Evolutionary conservation across 2,888 invertebrate genomes (phyloP).

Genomic region (Sabatieria punctata): DNA sequence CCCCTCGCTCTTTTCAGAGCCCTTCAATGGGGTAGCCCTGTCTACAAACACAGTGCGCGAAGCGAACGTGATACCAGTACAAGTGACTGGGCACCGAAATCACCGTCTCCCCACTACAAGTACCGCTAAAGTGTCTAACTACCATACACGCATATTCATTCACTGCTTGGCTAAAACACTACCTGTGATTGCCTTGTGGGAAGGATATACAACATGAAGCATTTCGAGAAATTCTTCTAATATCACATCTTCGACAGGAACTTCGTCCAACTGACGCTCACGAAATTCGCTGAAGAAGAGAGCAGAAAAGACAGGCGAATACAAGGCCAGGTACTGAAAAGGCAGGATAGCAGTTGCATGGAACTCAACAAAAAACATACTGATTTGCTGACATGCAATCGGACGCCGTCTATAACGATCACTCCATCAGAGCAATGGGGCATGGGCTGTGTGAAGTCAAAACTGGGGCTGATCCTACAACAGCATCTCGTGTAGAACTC

Average conservation of each 20-base stretch:
- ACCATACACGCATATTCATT: too few relatives aligned
- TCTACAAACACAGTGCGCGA: too few relatives aligned
- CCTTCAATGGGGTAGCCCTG: too few relatives aligned
- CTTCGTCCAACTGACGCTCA: constrained; percentile 21
- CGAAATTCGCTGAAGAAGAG: constrained; percentile 24
- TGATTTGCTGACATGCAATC: constrained; percentile 22
- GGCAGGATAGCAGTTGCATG: not conserved
- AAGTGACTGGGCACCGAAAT: too few relatives aligned
- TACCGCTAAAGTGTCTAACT: too few relatives aligned
- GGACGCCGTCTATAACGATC: constrained; percentile 21
- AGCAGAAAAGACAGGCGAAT: constrained; percentile 25
- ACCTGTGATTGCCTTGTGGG: constrained; percentile 32
- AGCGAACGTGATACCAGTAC: too few relatives aligned
- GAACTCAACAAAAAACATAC: constrained; percentile 13
- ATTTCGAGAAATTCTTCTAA: constrained; percentile 32
- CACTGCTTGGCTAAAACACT: too few relatives aligned
- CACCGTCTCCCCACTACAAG: too few relatives aligned
- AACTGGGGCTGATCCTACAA: constrained; percentile 16
- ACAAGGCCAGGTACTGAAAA: constrained; percentile 25
- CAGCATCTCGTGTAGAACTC: not conserved
- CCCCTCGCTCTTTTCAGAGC: too few relatives aligned
- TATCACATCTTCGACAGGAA: constrained; percentile 19
- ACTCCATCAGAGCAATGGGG: constrained; percentile 17
- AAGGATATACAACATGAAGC: constrained; percentile 34
- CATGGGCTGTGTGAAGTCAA: constrained; percentile 19